Conservation (phyloP, 2,797 vertebrate species). For the Leptatherina wallacei region DNA sequence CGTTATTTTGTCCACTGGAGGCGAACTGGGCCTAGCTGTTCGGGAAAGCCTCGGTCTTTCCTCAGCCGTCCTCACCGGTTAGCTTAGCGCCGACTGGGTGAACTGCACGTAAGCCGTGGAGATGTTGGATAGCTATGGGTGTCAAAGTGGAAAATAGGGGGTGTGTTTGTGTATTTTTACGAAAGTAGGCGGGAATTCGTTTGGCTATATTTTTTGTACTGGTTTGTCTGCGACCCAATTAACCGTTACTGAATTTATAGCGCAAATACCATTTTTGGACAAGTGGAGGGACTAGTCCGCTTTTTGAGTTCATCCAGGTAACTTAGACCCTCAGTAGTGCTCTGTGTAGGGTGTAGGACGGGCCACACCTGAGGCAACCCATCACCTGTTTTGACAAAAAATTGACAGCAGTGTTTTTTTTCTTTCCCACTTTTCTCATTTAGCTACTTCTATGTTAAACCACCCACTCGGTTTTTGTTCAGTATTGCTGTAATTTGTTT, state of each 20-base stretch:
- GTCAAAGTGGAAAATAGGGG: conserved; percentile 73
- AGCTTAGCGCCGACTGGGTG: conserved; percentile 26
- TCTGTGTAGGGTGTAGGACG: conserved; percentile 2
- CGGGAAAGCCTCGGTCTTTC: conserved; percentile 63
- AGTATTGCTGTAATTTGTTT: not conserved
- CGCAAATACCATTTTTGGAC: conserved; percentile 8
- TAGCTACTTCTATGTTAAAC: not conserved
- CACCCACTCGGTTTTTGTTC: not conserved
- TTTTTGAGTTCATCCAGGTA: conserved; percentile 15
- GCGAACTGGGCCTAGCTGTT: conserved; percentile 60
- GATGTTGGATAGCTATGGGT: conserved; percentile 38
- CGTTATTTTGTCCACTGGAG: conserved; percentile 14
- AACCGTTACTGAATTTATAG: not conserved
- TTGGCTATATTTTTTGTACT: conserved; percentile 27
- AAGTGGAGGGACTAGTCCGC: not conserved
- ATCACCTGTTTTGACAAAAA: not conserved
- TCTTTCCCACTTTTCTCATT: not conserved
- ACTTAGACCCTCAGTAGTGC: not conserved
- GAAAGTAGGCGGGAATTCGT: conserved; percentile 83
- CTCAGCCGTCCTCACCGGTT: conserved; percentile 19
- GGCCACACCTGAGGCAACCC: not conserved
- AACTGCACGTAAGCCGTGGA: conserved; percentile 4
- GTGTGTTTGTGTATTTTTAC: conserved; percentile 83
- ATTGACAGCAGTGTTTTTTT: not conserved
- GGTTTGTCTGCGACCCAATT: not conserved